A percentile compares a stretch with the other conserved stretches of the same genome.
phyloP scores from a whole-genome alignment of 2,113 vertebrate species.

The Propithecus coquereli region DNA sequence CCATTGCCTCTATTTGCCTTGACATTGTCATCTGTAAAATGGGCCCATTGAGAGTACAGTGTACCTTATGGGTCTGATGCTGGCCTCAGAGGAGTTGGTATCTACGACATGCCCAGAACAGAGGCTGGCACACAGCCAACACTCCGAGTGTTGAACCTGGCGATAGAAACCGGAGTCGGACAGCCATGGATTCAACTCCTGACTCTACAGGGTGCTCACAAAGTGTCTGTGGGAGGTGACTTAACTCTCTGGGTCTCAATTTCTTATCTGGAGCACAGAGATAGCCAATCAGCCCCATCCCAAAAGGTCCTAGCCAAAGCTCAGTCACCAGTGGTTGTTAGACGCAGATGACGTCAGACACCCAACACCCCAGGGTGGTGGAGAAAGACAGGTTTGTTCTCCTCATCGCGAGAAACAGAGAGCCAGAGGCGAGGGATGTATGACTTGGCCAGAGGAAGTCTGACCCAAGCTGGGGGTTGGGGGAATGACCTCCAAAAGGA shows the following conservation, averaged over 20 bases:
- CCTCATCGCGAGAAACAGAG: neutral
- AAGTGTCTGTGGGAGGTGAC: neutral
- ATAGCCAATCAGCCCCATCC: neutral
- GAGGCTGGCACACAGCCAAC: neutral
- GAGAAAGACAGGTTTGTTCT: neutral
- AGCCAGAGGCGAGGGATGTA: neutral
- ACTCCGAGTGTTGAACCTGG: accelerated
- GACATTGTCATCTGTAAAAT: neutral
- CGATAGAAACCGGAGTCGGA: neutral
- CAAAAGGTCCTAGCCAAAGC: neutral
- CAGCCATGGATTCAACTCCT: neutral
- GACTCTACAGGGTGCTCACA: neutral
- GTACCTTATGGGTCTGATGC: neutral
- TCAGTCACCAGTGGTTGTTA: neutral
- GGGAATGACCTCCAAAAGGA: neutral
- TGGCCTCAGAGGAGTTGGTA: neutral
- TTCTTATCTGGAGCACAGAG: neutral
- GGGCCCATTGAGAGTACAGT: neutral
- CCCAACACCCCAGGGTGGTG: neutral
- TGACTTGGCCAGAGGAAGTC: neutral
- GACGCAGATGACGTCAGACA: accelerated
- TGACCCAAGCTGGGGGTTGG: neutral
- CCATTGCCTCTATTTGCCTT: neutral
- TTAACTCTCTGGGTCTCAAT: neutral
- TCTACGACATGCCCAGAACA: too few species aligned